These are phyloP conservation scores for Aradophagus sp. DNA, from an alignment of 1,140 invertebrate species.

Conservation along the genomic window DNA sequence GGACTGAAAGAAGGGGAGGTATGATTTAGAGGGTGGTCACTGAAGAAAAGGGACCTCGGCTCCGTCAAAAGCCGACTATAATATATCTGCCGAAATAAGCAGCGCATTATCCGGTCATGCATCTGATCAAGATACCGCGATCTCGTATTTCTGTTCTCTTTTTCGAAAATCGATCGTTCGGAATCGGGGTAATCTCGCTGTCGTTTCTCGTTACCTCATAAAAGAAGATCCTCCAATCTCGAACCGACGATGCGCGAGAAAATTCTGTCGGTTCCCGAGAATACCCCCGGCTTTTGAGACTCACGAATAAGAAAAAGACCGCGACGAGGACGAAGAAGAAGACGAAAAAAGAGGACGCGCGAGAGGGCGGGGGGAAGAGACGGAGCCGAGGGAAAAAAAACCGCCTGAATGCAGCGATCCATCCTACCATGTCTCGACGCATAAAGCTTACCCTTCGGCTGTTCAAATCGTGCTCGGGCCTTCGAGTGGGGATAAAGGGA, in stretches of 20 bases:
- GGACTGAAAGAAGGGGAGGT: too few species aligned
- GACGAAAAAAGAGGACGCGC: conserved; percentile 20
- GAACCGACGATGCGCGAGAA: conserved; percentile 55
- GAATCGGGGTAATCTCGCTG: conserved; percentile 59
- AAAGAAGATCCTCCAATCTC: conserved; percentile 55
- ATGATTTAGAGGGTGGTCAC: too few species aligned
- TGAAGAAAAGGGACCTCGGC: background rate
- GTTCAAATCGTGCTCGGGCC: conserved; percentile 50
- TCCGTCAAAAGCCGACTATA: conserved; percentile 20
- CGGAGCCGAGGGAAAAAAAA: conserved; percentile 40
- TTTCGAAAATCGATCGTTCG: conserved; percentile 54
- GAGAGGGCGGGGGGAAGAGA: conserved; percentile 5
- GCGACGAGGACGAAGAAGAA: conserved; percentile 17
- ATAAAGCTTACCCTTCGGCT: conserved; percentile 60
- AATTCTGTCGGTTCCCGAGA: conserved; percentile 43
- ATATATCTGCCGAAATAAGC: conserved; percentile 27
- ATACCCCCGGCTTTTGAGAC: conserved; percentile 42
- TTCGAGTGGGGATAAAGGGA: conserved; percentile 28
- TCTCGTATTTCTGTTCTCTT: conserved; percentile 50
- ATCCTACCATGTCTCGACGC: conserved; percentile 55
- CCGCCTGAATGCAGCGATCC: conserved; percentile 58
- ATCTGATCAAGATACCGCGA: conserved; percentile 44
- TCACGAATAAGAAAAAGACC: conserved; percentile 22
- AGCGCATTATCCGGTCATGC: conserved; percentile 51
- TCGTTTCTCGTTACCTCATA: conserved; percentile 58